Percentiles rank a stretch among this genome's conserved stretches.
These are phyloP conservation scores for Protophormia terraenovae DNA, from an alignment of 2,888 invertebrate species.

Conservation along the genomic window DNA sequence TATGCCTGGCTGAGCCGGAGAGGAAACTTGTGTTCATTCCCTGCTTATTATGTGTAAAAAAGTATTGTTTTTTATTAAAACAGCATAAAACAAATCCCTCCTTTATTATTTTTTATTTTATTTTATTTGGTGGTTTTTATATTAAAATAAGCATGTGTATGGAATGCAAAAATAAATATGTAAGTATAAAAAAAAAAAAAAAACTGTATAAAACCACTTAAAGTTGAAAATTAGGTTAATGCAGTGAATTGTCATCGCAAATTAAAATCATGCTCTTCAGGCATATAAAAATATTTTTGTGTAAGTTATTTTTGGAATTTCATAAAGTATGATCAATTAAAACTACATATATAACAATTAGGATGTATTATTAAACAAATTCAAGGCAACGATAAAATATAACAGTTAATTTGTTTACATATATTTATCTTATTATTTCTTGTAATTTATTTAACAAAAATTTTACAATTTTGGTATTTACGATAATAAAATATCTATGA, in stretches of 20 bases:
- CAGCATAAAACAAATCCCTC: not conserved
- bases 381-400: too few species aligned
- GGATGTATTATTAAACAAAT: not conserved
- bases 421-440: too few species aligned
- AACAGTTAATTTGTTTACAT: too few species aligned
- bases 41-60: constrained; percentile 8
- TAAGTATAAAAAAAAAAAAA: not conserved
- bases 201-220: constrained; percentile 15
- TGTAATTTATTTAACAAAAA: too few species aligned
- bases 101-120: not conserved
- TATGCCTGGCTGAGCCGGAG: not conserved
- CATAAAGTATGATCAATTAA: not conserved
- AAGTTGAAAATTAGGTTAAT: constrained; percentile 54
- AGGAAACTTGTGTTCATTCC: not conserved
- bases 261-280: constrained; percentile 30
- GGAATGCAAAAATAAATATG: constrained; percentile 46
- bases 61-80: constrained; percentile 33
- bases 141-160: constrained; percentile 6
- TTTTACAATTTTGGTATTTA: too few species aligned
- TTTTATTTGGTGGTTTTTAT: not conserved
- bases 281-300: not conserved
- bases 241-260: constrained; percentile 50
- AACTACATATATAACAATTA: not conserved
- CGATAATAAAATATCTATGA: too few species aligned
- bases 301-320: constrained; percentile 13